These are phyloP conservation scores for Cephus runcator DNA, from an alignment of 2,888 invertebrate genomes.

Conservation along the genomic window DNA sequence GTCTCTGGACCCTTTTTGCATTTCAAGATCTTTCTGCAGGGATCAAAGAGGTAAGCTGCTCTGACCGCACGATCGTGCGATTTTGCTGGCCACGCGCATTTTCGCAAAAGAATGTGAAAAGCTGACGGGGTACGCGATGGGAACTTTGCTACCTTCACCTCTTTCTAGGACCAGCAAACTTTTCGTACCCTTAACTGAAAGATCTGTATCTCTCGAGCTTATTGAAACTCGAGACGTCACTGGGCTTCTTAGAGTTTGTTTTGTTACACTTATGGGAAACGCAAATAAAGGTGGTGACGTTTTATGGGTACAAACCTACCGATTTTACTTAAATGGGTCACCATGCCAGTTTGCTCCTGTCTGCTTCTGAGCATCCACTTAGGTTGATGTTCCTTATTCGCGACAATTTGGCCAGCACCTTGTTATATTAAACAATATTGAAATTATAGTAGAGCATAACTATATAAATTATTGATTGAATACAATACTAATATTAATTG, in stretches of 20 bases:
- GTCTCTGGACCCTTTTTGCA: slow-evolving; percentile 42
- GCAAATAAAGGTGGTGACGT: slow-evolving; percentile 30
- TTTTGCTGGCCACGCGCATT: slow-evolving; percentile 46
- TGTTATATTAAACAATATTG: not conserved
- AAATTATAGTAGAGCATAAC: not conserved
- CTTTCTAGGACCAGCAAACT: slow-evolving; percentile 21
- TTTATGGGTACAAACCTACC: slow-evolving; percentile 19
- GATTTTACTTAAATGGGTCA: slow-evolving; percentile 44
- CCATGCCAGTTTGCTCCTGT: slow-evolving; percentile 2
- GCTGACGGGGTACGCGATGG: slow-evolving; percentile 20
- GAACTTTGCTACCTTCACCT: slow-evolving; percentile 9
- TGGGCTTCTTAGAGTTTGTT: slow-evolving; percentile 25
- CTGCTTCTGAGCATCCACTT: not conserved
- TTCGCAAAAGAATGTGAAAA: slow-evolving; percentile 28
- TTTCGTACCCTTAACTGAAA: slow-evolving; percentile 16
- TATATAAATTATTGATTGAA: not conserved
- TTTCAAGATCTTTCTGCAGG: slow-evolving; percentile 41
- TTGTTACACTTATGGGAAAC: slow-evolving; percentile 28
- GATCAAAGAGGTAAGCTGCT: slow-evolving; percentile 55
- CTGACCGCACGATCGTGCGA: slow-evolving; percentile 32
- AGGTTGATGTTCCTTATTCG: not conserved
- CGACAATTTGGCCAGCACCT: not conserved
- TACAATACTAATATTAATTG: not conserved
- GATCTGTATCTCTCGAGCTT: slow-evolving; percentile 21
- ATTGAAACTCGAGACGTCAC: slow-evolving; percentile 30